Percentiles rank a stretch among this genome's conserved stretches.
Evolutionary conservation across 2,113 vertebrate genomes (phyloP).

Genomic region (Seriola rivoliana): DNA sequence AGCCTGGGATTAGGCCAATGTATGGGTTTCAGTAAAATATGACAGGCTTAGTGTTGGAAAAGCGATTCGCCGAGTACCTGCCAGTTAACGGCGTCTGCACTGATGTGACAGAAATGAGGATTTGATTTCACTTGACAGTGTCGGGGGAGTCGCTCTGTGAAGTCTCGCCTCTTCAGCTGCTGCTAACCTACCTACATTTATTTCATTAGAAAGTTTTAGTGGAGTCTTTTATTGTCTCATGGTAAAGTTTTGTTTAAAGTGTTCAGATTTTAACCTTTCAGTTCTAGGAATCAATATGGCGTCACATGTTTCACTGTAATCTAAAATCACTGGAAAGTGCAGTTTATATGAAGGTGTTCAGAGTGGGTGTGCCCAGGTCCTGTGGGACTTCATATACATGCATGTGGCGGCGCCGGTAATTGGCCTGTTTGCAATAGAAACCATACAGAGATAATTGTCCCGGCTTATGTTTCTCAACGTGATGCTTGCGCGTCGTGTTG

Average conservation of each 20-base stretch:
- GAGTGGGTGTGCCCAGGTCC: slow-evolving; percentile 9
- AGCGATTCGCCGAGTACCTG: slow-evolving; percentile 25
- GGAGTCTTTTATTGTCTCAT: neutral
- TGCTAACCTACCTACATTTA: neutral
- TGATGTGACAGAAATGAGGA: slow-evolving; percentile 24
- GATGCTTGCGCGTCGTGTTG: slow-evolving; percentile 7
- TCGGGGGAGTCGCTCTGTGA: neutral
- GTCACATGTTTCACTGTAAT: slow-evolving; percentile 2
- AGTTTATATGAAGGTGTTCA: slow-evolving; percentile 11
- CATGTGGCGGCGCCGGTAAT: slow-evolving; percentile 51
- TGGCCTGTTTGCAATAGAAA: slow-evolving; percentile 51
- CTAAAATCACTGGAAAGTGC: slow-evolving; percentile 25
- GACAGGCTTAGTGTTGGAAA: slow-evolving; percentile 25
- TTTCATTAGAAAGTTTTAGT: slow-evolving; percentile 18
- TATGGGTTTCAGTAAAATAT: slow-evolving; percentile 20
- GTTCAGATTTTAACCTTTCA: neutral
- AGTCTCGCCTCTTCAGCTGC: slow-evolving; percentile 6
- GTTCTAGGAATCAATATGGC: neutral
- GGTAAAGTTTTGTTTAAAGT: neutral
- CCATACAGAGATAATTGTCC: slow-evolving; percentile 67
- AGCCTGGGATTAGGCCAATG: neutral
- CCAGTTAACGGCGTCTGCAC: slow-evolving; percentile 15
- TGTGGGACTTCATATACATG: slow-evolving; percentile 48
- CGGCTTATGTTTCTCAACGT: slow-evolving; percentile 52
- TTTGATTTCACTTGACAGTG: slow-evolving; percentile 49